Evolutionary conservation across 2,888 invertebrate species (phyloP), one percentile per base, ranked within the genome.

Genomic region (Priapulus caudatus): DNA sequence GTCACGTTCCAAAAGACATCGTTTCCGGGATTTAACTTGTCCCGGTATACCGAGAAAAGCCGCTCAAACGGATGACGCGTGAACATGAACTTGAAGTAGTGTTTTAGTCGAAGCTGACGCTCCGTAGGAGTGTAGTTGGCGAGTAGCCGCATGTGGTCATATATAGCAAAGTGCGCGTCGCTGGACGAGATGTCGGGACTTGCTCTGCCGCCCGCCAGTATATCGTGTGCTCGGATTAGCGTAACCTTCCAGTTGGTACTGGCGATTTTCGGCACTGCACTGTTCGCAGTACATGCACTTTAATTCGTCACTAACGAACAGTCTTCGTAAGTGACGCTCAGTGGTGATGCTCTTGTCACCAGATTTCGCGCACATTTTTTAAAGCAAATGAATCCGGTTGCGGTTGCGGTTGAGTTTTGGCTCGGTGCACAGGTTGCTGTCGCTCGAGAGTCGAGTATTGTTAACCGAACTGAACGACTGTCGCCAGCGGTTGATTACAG

Each of bases 1-100:
- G 33, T 33, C n/a, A 33, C 10, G 33, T 33, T 33, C n/a, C n/a
- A 10, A n/a, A 33, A 33, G 10, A 33, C 10, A 10, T 33, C 33
- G 33, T 33, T 33, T n/a, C 33, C 33, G n/a, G 33, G 33, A n/a
- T 33, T 33, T n/a, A 33, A n/a, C n/a, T 33, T 33, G 33, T 33
- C 33, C n/a, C 33, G 33, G n/a, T 33, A 33, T 33, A n/a, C 33
- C 10, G 33, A 33, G 33, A 33, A 33, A 33, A 33, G 10, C n/a
- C 33, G 33, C n/a, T 33, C 33, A 33, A 33, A 33, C 33, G 33
- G 33, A 33, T 33, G 33, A 33, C 33, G 33, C 10, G n/a, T n/a
- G n/a, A 33, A 33, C 33, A 33, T 33, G n/a, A 33, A 33, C 33
- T 33, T 33, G 33, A 33, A 33, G 33, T 33, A 33, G n/a, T 33